Evolutionary conservation across 2,113 vertebrate genomes (phyloP), one percentile per base, ranked within the genome.

Genomic region (Pseudois nayaur): DNA sequence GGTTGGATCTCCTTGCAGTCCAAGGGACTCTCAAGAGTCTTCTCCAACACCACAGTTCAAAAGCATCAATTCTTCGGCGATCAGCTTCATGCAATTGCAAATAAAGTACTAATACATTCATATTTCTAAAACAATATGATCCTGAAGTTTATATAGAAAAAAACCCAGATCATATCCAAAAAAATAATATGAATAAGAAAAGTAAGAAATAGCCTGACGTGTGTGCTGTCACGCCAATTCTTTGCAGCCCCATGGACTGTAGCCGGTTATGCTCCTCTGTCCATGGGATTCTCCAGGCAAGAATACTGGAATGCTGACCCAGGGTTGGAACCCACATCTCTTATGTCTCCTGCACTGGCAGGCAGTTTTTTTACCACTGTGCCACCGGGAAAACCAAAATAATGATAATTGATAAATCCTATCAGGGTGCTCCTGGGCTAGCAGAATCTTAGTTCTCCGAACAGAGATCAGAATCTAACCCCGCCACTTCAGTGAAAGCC

Each of bases 381-480:
- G 0, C 19, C 36, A 74, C 36, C 0, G 0, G 11, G 36, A n/a
- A 74, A 40, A 40, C 21, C 71, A 74, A 40, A 43, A 25, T 74
- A 25, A 40, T 74, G 13, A 3, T 74, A 31, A 93, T n/a, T 50
- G 40, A 90, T 82, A 67, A 7, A 5, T 8, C 50, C 9, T 81
- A 55, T 50, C 17, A 78, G 13, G 36, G 71, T 43, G 36, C 71
- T 43, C 3, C 36, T 40, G 19, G 36, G 21, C 21, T 36, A 74
- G 67, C 11, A 43, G 71, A 74, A 40, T 43, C 11, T 43, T 74
- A 40, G 36, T 74, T 74, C 21, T 36, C 36, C 6, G 6, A 40
- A 36, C 5, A 43, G 71, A n/a, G 67, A 40, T 74, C 36, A 74
- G 36, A 40, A 74, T 74, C 36, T 13, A 74, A 74, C 21, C 36